These are phyloP conservation scores for Pararge aegeria DNA, from an alignment of 1,140 invertebrate species.

Conservation along the genomic window DNA sequence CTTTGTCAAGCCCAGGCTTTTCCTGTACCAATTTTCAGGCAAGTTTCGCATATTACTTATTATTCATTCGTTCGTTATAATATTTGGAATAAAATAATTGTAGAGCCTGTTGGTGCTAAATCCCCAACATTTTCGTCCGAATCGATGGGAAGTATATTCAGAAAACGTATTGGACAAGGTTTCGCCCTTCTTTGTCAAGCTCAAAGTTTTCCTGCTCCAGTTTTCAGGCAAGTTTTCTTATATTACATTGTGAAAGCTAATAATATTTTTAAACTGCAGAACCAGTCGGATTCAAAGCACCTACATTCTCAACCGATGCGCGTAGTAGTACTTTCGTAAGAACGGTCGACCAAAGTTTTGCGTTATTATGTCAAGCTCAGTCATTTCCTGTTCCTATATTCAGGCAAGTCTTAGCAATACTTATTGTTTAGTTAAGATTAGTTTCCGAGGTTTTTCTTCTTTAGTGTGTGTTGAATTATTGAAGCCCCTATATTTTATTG, in stretches of 20 bases:
- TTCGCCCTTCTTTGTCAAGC: conserved; percentile 85
- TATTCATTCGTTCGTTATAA: conserved; percentile 27
- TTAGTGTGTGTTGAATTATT: not conserved
- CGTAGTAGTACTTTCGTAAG: conserved; percentile 82
- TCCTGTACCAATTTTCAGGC: conserved; percentile 83
- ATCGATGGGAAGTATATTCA: conserved; percentile 79
- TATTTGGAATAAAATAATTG: conserved; percentile 35
- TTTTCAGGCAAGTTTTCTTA: conserved; percentile 82
- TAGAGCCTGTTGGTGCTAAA: conserved; percentile 85
- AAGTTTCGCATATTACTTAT: conserved; percentile 53
- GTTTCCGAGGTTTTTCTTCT: no score
- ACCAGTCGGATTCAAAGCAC: conserved; percentile 85
- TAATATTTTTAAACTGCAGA: conserved; percentile 79
- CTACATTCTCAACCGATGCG: conserved; percentile 84
- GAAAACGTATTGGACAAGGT: conserved; percentile 73
- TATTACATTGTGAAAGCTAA: conserved; percentile 26
- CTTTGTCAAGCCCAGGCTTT: conserved; percentile 87
- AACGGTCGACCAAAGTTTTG: conserved; percentile 64
- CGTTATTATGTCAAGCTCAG: conserved; percentile 88
- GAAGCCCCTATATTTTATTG: not conserved
- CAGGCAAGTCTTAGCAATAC: conserved; percentile 81
- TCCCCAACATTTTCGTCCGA: conserved; percentile 83
- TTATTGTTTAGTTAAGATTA: conserved; percentile 1
- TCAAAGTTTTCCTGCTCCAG: conserved; percentile 85
- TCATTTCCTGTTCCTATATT: conserved; percentile 86